Base-by-base conservation (phyloP, 2,113 vertebrate species). In the Indri indri region DNA sequence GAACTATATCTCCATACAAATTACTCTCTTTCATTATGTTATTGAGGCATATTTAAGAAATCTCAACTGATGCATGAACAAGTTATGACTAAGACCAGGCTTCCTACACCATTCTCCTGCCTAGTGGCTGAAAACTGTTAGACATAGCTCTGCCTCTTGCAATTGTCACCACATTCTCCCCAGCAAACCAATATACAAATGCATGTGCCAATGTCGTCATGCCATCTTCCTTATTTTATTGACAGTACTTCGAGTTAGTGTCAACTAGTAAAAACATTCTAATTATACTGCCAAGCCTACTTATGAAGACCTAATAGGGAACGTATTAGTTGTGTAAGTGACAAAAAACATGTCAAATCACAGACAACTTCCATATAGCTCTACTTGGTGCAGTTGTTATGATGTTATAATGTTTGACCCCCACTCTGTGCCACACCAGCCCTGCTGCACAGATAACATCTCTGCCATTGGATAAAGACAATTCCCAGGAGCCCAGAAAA, bases 341-440 rank as follows among this genome's bases (percentile, higher is more conserved):
- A 27, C 18, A 82, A 74, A 89, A 96, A 90, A n/a, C 16, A 68
- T 0, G 20, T 27, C 18, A 17, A 54, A 0, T 61, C 42, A 30
- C 4, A 0, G 94, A 20, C 80, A 54, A 92, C 25, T 5, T 37
- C 50, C 71, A 45, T 50, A 37, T 14, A 25, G 80, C 20, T 66
- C 30, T 47, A 50, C 22, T 50, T 37, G 16, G 0, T 17, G 30
- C 59, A 96, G n/a, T 9, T 23, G 13, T 45, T 89, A 8, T 42
- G n/a, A n/a, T n/a, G n/a, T n/a, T n/a, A n/a, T n/a, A 20, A 27
- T 3, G 3, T 20, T 50, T 88, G 61, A 54, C 27, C 45, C 32
- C 71, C 0, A 3, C 23, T 61, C 83, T 18, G 71, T 1, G 0
- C 0, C 0, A 13, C 37, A 40, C 27, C 47, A 91, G 59, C 8